Percentiles rank a stretch among this genome's conserved stretches.
Conservation (phyloP, 1,140 invertebrate species). For the Drosophila sp. region DNA sequence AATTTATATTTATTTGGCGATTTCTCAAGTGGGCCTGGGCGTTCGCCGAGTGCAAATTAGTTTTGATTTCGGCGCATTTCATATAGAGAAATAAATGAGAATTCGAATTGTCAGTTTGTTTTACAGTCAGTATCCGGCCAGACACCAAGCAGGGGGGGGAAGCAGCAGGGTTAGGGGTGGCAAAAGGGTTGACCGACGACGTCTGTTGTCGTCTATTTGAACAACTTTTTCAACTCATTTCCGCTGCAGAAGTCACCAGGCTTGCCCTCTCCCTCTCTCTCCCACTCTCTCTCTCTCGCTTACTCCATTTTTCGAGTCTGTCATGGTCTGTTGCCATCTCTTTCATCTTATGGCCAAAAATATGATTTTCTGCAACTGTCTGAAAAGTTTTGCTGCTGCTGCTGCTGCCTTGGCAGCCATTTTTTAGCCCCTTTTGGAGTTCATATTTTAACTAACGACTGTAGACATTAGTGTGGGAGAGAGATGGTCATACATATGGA, state of each 20-base stretch:
- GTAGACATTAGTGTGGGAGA: slow-evolving; percentile 38
- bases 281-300: slow-evolving; percentile 8
- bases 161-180: not conserved
- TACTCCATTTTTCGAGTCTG: slow-evolving; percentile 9
- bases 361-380: slow-evolving; percentile 74
- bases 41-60: slow-evolving; percentile 33
- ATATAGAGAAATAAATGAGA: slow-evolving; percentile 20
- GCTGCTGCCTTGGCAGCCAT: slow-evolving; percentile 57
- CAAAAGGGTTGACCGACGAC: slow-evolving; percentile 41
- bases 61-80: slow-evolving; percentile 38
- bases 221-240: slow-evolving; percentile 81
- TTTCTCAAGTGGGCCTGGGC: slow-evolving; percentile 38
- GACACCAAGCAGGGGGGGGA: not conserved
- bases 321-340: not conserved
- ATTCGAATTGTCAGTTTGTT: slow-evolving; percentile 66
- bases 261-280: slow-evolving; percentile 6
- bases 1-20: not conserved
- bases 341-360: slow-evolving; percentile 54
- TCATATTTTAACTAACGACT: slow-evolving; percentile 77
- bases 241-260: slow-evolving; percentile 63
- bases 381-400: slow-evolving; percentile 61
- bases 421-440: slow-evolving; percentile 55
- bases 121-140: slow-evolving; percentile 73
- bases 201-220: slow-evolving; percentile 70
- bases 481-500: slow-evolving; percentile 52